phyloP scores from a whole-genome alignment of 2,797 vertebrate species.

The Gambelia wislizenii region DNA sequence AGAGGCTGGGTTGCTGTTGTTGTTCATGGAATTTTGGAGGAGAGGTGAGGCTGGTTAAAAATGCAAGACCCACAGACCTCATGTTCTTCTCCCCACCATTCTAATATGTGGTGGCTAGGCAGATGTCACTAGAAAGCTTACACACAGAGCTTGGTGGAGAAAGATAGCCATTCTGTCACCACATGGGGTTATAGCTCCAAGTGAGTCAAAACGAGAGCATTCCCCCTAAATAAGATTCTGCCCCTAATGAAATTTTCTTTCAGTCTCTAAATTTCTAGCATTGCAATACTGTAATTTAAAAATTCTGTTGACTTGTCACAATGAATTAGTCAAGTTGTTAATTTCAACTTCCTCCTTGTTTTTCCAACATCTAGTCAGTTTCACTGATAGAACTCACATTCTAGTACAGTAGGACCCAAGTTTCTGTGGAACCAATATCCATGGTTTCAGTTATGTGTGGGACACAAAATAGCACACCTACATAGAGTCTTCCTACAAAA shows the following conservation, averaged over 20 bases:
- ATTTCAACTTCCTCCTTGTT: neutral
- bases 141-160: neutral
- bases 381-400: neutral
- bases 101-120: neutral
- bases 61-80: neutral
- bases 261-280: too few species aligned
- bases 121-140: conserved; percentile 14
- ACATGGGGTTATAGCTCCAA: neutral
- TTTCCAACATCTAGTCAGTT: neutral
- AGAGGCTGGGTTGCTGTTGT: neutral
- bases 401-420: too few species aligned
- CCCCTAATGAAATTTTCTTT: too few species aligned
- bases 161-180: neutral
- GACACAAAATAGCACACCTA: too few species aligned
- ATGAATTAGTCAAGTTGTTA: too few species aligned
- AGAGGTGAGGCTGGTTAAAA: neutral
- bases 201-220: too few species aligned
- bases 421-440: too few species aligned
- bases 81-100: neutral
- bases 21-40: neutral
- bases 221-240: too few species aligned
- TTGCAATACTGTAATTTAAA: too few species aligned
- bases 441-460: too few species aligned
- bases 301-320: neutral
- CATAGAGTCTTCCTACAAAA: too few species aligned